Base-by-base conservation (phyloP, 2,888 invertebrate species). In the Tipula confusa region DNA sequence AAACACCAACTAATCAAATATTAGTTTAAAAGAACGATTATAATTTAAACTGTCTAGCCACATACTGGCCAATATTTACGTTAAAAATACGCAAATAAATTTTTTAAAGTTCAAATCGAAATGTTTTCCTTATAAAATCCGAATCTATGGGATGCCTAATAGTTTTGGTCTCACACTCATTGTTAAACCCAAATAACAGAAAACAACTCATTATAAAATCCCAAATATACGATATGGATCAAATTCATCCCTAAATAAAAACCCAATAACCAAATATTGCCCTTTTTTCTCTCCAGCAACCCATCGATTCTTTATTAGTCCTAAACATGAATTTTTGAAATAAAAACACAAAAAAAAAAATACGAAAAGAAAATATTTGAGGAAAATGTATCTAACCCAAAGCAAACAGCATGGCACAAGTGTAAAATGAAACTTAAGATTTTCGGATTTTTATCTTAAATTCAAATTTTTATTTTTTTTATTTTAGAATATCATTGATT, bases 131-230 rank as follows among this genome's bases (percentile, higher is more conserved):
- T 64, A 18, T 24, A 24, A 43, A 43, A 24, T 24, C 6, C 2
- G 24, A 64, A 24, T 24, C 64, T 24, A 64, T 64, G 24, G 64
- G 64, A 64, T 64, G n/a, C 24, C 6, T 24, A 24, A 64, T 64
- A 64, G 64, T 64, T 64, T 64, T 64, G 24, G 64, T 9, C 18
- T 18, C 64, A 64, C 64, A 64, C 64, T 64, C 24, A 7, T 24
- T 64, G 9, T 64, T 64, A 24, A 7, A 24, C 7, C 64, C 64
- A 18, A 9, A 7, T 64, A 64, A n/a, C n/a, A 9, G 64, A 64
- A 64, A 64, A 64, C 64, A 64, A 64, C 64, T 64, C 64, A 24
- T 64, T 64, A 64, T 64, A 64, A 24, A n/a, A 64, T 64, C 64
- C 64, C 64, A 64, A 43, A 64, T 24, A 64, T 64, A 9, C 64